Percentiles rank a stretch among this genome's conserved stretches.
Conservation (phyloP, 1,140 invertebrate genomes). For the Drosophila ercepeae region DNA sequence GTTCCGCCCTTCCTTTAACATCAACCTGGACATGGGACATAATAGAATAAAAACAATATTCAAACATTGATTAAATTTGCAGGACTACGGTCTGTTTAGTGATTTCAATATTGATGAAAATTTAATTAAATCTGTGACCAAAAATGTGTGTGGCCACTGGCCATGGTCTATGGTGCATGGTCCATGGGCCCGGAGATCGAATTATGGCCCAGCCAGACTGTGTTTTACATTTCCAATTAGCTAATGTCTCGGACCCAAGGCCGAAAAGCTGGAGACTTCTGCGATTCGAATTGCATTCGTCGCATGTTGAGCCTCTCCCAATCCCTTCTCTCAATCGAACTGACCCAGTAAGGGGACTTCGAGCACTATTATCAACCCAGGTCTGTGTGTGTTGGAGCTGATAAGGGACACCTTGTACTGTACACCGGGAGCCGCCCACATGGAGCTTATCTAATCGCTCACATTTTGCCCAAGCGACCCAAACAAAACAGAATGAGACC, state of each 20-base stretch:
- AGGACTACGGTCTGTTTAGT: constrained; percentile 21
- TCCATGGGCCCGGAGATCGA: constrained; percentile 17
- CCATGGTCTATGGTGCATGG: no score
- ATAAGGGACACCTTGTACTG: constrained; percentile 37
- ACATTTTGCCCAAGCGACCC: constrained; percentile 39
- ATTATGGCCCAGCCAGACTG: constrained; percentile 24
- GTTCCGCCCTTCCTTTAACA: constrained; percentile 20
- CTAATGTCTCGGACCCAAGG: neutral
- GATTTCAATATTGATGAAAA: constrained; percentile 43
- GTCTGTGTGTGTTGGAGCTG: constrained; percentile 16
- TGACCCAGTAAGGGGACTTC: constrained; percentile 39
- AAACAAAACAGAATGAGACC: constrained; percentile 32
- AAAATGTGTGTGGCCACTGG: constrained; percentile 18
- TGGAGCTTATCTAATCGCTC: constrained; percentile 67
- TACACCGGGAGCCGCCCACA: constrained; percentile 5
- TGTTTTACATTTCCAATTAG: constrained; percentile 59
- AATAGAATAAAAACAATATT: constrained; percentile 46
- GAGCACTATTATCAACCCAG: constrained; percentile 29
- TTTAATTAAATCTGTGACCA: constrained; percentile 53
- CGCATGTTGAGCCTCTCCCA: constrained; percentile 21
- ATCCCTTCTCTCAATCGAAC: neutral
- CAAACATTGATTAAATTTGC: constrained; percentile 63
- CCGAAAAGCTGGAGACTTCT: neutral
- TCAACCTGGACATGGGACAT: constrained; percentile 15
- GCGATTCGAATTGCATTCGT: constrained; percentile 52